These are phyloP conservation scores for Anolis apletophallus DNA, from an alignment of 2,797 vertebrate species.

Conservation along the genomic window DNA sequence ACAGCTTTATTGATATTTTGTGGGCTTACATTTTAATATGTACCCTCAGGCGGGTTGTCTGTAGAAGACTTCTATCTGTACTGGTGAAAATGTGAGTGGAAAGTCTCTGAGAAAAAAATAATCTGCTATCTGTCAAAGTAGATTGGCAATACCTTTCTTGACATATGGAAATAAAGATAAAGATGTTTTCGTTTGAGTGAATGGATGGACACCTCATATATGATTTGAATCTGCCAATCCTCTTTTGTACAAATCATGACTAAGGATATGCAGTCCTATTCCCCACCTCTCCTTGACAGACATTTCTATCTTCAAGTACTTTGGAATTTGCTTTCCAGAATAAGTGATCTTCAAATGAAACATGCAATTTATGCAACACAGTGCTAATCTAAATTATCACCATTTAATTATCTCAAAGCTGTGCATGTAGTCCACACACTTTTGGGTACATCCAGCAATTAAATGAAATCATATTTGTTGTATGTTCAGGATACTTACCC, in stretches of 20 bases:
- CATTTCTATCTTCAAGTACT: neutral
- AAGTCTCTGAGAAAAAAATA: slow-evolving; percentile 37
- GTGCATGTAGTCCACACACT: neutral
- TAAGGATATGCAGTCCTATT: neutral
- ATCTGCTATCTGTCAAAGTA: slow-evolving; percentile 13
- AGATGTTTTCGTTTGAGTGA: slow-evolving; percentile 14
- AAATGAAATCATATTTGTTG: neutral
- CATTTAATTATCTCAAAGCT: neutral
- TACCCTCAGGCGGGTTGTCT: slow-evolving; percentile 55
- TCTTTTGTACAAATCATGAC: neutral
- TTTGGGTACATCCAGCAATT: neutral
- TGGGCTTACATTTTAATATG: slow-evolving; percentile 71
- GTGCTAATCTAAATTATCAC: neutral
- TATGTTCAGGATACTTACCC: neutral
- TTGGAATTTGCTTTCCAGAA: neutral
- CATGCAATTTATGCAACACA: neutral
- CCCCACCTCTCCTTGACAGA: neutral
- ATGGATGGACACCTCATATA: neutral
- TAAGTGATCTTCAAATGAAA: neutral
- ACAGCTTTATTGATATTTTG: slow-evolving; percentile 69
- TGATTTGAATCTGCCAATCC: neutral
- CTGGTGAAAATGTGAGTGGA: slow-evolving; percentile 37
- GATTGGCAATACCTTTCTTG: slow-evolving; percentile 28
- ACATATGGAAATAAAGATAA: neutral
- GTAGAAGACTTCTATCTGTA: slow-evolving; percentile 41